A percentile compares a stretch with the other conserved stretches of the same genome.
Conservation (phyloP, 2,797 vertebrate species). For the Acridotheres tristis region DNA sequence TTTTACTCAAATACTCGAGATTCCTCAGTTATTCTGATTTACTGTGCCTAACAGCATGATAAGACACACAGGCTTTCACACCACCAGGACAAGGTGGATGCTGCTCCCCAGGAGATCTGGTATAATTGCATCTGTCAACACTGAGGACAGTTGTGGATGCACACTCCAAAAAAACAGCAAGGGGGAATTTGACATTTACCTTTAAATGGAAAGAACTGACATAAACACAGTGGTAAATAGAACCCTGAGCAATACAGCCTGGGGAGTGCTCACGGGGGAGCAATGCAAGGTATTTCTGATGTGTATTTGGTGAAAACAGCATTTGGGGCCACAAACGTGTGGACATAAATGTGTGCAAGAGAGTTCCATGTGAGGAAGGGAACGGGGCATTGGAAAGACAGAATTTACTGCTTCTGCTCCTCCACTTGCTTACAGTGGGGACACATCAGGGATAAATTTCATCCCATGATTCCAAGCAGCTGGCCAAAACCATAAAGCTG, state of each 20-base stretch:
- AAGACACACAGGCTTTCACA: background rate
- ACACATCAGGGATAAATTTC: background rate
- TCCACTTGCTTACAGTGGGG: background rate
- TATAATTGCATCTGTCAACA: background rate
- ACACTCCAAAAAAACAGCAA: background rate
- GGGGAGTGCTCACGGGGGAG: background rate
- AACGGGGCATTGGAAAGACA: background rate
- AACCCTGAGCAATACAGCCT: background rate
- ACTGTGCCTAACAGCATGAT: background rate
- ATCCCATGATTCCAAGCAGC: conserved; percentile 8
- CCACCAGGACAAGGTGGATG: background rate
- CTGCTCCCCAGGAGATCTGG: background rate
- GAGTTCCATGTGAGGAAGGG: background rate
- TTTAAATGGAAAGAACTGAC: background rate
- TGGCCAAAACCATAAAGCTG: conserved; percentile 43
- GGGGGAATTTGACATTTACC: background rate
- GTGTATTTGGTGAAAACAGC: background rate
- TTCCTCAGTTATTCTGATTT: conserved; percentile 11
- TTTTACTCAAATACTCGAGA: background rate
- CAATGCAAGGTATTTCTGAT: background rate
- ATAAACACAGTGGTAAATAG: background rate
- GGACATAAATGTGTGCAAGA: background rate
- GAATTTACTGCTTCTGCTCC: background rate
- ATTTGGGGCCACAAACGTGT: background rate
- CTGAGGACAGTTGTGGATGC: background rate